Evolutionary conservation across 1,140 invertebrate genomes (phyloP), one percentile per base, ranked within the genome.

Genomic region (Drosophila persimilis): DNA sequence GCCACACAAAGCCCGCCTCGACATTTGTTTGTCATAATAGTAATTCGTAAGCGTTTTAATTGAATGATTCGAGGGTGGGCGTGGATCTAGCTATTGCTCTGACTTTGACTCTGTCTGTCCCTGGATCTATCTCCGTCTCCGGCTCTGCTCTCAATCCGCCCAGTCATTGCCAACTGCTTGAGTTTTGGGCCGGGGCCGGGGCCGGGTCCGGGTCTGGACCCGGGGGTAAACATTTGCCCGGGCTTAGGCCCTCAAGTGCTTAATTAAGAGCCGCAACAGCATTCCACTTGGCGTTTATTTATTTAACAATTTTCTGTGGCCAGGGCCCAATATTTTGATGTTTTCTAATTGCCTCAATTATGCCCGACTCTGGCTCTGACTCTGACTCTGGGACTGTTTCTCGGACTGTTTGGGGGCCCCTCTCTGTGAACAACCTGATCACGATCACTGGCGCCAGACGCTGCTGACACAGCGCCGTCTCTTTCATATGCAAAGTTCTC

Each of bases 331-430:
- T 85, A 85, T 85, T 88, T 85, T 77, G 83, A 88, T 85, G 83
- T 85, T 85, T 85, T 85, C 83, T 85, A 85, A 88, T 88, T 88
- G 84, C 71, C 84, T 89, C 78, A 88, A 88, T 88, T 88, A 88
- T 88, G 78, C 54, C 41, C 55, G 35, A 39, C n/a, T 29, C 11
- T 35, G 31, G 9, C 31, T 35, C 31, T 35, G 31, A 8, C 29
- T 31, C 31, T 39, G 35, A 8, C 29, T 31, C 31, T 39, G 35
- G 35, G 11, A 13, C 35, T 11, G 35, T 8, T 31, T 8, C 29
- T 65, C 52, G 43, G 65, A 26, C 13, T 24, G 31, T 51, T 67
- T 69, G 51, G 35, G 15, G 35, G 35, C 3, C 43, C 41, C 41
- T 47, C 45, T 41, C 9, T 6, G 51, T 20, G 41, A 8, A 43